Evolutionary conservation across 2,888 invertebrate genomes (phyloP).

Genomic region (Tipula lateralis): DNA sequence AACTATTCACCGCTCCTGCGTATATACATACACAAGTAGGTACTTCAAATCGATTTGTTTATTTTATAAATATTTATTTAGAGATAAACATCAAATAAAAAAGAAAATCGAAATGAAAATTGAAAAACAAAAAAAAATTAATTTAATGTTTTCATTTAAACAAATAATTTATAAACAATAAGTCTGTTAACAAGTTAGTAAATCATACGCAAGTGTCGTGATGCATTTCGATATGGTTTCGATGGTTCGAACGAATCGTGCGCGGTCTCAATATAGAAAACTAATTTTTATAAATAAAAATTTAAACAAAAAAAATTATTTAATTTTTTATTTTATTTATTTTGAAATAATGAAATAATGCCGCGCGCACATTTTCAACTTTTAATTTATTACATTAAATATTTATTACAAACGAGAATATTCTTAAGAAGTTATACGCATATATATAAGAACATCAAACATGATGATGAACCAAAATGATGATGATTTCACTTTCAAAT

Average conservation of each 20-base stretch:
- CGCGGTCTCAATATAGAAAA: not conserved
- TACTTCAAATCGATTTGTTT: not conserved
- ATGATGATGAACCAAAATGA: not conserved
- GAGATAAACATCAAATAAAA: conserved; percentile 19
- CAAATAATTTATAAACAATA: conserved; percentile 9
- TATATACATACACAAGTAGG: not conserved
- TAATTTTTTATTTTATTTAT: not conserved
- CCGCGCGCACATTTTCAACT: not conserved
- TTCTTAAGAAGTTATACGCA: not conserved
- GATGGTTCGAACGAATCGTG: not conserved
- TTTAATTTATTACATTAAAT: conserved; percentile 3
- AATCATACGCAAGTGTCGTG: conserved; percentile 1
- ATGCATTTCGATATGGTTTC: not conserved
- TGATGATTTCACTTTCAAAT: conserved; percentile 24
- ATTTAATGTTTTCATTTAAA: conserved; percentile 24
- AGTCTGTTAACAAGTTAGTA: not conserved
- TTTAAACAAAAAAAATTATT: conserved; percentile 4
- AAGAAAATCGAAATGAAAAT: not conserved
- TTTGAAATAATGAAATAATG: not conserved
- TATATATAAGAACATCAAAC: not conserved
- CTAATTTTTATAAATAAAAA: not conserved
- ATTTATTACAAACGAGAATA: not conserved
- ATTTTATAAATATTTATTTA: conserved; percentile 24
- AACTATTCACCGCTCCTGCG: not conserved
- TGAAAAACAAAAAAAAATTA: not conserved